Percentiles rank a stretch among this genome's conserved stretches.
phyloP scores from a whole-genome alignment of 2,797 vertebrate genomes.

The Myotis daubentonii region DNA sequence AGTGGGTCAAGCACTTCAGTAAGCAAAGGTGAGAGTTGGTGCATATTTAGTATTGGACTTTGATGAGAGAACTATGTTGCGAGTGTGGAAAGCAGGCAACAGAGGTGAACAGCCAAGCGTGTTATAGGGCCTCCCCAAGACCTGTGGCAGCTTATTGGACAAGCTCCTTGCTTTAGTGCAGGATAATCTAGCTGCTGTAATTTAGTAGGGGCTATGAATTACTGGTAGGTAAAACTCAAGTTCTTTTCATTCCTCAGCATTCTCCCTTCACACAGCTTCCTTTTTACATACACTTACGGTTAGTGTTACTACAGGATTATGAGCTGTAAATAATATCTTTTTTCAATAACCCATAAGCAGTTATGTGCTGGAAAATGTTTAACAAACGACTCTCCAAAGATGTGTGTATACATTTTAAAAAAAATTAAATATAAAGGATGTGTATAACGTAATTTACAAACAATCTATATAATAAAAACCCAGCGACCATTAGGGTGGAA shows the following conservation, averaged over 20 bases:
- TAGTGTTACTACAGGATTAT: not conserved
- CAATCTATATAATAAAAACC: not conserved
- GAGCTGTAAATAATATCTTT: not conserved
- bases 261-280: not conserved
- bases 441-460: constrained; percentile 4
- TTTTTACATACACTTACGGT: not conserved
- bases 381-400: constrained; percentile 1
- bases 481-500: too few relatives aligned
- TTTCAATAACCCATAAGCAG: not conserved
- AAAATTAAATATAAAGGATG: not conserved
- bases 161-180: not conserved
- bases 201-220: not conserved
- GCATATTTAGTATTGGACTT: not conserved
- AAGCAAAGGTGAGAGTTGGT: constrained; percentile 66
- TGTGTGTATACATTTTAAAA: not conserved
- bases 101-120: not conserved
- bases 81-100: not conserved
- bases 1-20: not conserved
- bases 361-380: not conserved
- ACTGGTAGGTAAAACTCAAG: not conserved
- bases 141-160: not conserved
- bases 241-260: not conserved
- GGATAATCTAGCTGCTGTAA: not conserved
- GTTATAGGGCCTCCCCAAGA: not conserved
- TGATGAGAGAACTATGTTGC: not conserved